Base-by-base conservation (phyloP, 2,113 vertebrate genomes). In the Mungos mungo region DNA sequence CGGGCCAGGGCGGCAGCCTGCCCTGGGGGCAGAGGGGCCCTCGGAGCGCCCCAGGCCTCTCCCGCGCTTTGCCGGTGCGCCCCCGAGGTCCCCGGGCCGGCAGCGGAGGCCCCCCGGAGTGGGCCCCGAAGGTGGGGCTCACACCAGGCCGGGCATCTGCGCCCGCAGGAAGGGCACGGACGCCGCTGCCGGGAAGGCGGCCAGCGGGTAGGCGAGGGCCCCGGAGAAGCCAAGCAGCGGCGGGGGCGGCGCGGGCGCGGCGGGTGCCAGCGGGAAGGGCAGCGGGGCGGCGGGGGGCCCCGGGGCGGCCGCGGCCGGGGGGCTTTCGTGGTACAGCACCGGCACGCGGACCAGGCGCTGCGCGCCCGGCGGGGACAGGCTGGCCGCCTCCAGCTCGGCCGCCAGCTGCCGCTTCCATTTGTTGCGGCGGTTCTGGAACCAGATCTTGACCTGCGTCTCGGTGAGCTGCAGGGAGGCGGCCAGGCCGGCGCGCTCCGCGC, bases 341-440 rank as follows among this genome's bases (percentile, higher is more conserved):
- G 99, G 99, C 33, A 99, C 99, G 47, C 99, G 98, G 85, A 99
- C 99, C 81, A 99, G 98, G 98, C 99, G 98, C 98, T 99, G 99
- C 31, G 98, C 98, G 27, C 98, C 95, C 0, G 99, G 98, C 85
- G 99, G 99, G 5, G 99, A 98, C 88, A 99, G 95, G 15, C 99
- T 99, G 23, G 98, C 99, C 6, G 99, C 99, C 96, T 99, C 99
- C 72, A 99, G 97, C 81, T 99, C 99, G 1, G 99, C 99, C 7
- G 99, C 98, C 97, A 99, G 97, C 97, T 99, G 99, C 83, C 99
- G 97, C 98, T 99, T 99, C 99, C 99, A 99, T 90, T 99, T 99
- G 97, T 99, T 99, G 92, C 99, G 98, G 19, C 99, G 98, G 96
- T 99, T 99, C 98, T 99, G 99, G 97, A 99, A 99, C 99, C 99